Base-by-base conservation (phyloP, 2,888 invertebrate species). In the Idaea aversata region DNA sequence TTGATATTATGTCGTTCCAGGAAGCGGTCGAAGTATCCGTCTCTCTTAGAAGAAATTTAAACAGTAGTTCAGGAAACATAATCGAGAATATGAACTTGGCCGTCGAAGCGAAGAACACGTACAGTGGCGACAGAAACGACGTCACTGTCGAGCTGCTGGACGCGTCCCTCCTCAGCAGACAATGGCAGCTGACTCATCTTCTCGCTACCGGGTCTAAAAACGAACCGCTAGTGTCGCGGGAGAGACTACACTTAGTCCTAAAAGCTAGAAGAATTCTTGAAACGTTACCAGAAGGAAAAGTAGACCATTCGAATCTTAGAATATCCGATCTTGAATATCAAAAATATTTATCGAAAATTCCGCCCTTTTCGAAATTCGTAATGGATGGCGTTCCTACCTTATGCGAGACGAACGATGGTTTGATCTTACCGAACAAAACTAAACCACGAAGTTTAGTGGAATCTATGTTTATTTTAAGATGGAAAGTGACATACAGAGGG, bases 91-190 rank as follows among this genome's bases (percentile, higher is more conserved):
- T 97, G 79, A 95, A 95, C 62, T 80, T 97, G 13, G 94, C 95
- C 57, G 86, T 96, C 4, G 95, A 95, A 78, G 90, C 96, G 0
- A 95, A 95, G 76, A 97, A 97, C 85, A 90, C 95, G 57, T 95
- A 95, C 82, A 36, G 36, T 10, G 94, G 94, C 75, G 90, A 94
- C 15, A 95, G 95, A 76, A 94, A 94, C 77, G 93, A 94, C 83
- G 73, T 94, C 87, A 67, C 92, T 85, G 88, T 96, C 16, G 93
- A 94, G 70, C 81, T 95, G 25, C 81, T 94, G 36, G 94, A 95
- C 72, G 93, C 94, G 2, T 94, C 94, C 0, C 81, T 96, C 57
- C 85, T 95, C 59, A 95, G 96, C 76, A 86, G 93, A 57, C 90
- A 92, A 69, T 96, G 96, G 96, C 85, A 87, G 60, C 82, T 96